Conservation (phyloP, 2,888 invertebrate species). For the Cerastoderma edule region DNA sequence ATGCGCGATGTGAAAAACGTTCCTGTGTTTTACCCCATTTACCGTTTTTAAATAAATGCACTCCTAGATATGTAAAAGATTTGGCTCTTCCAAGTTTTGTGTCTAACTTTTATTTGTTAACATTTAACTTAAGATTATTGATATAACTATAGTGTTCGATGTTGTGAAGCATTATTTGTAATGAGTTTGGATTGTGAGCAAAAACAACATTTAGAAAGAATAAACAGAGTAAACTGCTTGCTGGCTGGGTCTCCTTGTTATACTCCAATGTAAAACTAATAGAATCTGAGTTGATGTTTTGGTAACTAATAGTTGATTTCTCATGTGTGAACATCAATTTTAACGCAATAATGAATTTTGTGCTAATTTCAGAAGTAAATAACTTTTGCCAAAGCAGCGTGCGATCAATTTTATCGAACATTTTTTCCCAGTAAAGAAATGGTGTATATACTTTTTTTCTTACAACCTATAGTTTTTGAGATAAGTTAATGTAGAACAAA, state of each 20-base stretch:
- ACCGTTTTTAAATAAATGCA: slow-evolving; percentile 5
- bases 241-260: slow-evolving; percentile 13
- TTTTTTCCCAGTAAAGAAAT: slow-evolving; percentile 12
- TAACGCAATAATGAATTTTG: background rate
- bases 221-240: slow-evolving; percentile 1
- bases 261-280: background rate
- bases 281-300: background rate
- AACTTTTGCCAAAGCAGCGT: too few species aligned
- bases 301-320: background rate
- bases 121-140: slow-evolving; percentile 8
- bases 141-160: slow-evolving; percentile 5
- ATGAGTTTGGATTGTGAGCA: background rate
- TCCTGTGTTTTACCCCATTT: background rate
- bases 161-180: background rate
- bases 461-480: slow-evolving; percentile 2
- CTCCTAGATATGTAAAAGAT: slow-evolving; percentile 15
- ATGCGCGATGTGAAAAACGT: background rate
- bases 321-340: background rate
- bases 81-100: background rate
- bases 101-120: background rate
- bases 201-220: slow-evolving; percentile 8
- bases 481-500: slow-evolving; percentile 12
- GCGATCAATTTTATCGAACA: slow-evolving; percentile 16
- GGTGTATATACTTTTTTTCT: slow-evolving; percentile 14
- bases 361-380: slow-evolving; percentile 5